Evolutionary conservation across 2,888 invertebrate species (phyloP).

Genomic region (Acronicta aceris): DNA sequence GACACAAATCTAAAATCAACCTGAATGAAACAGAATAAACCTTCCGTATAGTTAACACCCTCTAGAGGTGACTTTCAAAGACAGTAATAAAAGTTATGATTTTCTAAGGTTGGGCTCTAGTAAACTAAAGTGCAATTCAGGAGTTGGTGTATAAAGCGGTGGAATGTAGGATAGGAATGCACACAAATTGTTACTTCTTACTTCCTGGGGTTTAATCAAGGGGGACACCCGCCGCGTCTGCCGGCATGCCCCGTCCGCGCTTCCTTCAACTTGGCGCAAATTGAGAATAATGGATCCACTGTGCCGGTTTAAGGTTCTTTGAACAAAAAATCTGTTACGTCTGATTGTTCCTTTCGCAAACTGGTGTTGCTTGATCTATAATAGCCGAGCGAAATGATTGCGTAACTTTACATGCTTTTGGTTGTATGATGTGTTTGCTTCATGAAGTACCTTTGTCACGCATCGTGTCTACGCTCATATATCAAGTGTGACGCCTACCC

Average conservation of each 20-base stretch:
- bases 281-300: conserved; percentile 86
- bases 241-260: conserved; percentile 65
- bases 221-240: conserved; percentile 86
- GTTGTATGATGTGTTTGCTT: conserved; percentile 10
- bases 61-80: conserved; percentile 36
- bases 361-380: conserved; percentile 28
- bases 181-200: conserved; percentile 86
- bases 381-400: not conserved
- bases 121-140: conserved; percentile 73
- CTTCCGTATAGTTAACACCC: conserved; percentile 40
- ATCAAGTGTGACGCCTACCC: conserved; percentile 52
- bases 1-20: conserved; percentile 28
- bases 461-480: conserved; percentile 16
- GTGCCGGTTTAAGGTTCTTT: conserved; percentile 77
- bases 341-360: conserved; percentile 46
- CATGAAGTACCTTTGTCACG: conserved; percentile 13
- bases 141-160: conserved; percentile 65
- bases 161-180: conserved; percentile 71
- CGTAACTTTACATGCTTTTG: not conserved
- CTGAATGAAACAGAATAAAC: conserved; percentile 25
- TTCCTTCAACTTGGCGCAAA: conserved; percentile 83
- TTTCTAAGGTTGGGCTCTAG: conserved; percentile 49
- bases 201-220: conserved; percentile 87
- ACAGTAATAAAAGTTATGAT: conserved; percentile 57
- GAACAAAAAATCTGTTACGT: conserved; percentile 67